phyloP scores from a whole-genome alignment of 2,113 vertebrate species.

The Petroica traversi region DNA sequence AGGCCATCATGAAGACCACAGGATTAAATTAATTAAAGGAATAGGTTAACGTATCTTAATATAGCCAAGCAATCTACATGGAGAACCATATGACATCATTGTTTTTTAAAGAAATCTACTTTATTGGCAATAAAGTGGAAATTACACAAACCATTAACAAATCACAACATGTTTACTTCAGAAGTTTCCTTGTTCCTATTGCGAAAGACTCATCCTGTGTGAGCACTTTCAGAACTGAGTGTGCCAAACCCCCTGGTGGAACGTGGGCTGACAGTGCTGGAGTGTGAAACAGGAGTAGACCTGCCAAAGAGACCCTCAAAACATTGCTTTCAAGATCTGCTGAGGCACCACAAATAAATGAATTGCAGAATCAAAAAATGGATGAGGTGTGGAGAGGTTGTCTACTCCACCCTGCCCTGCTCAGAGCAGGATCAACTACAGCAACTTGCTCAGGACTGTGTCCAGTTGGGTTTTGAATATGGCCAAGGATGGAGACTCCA shows the following conservation, averaged over 20 bases:
- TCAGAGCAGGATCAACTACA: neutral
- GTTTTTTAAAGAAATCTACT: neutral
- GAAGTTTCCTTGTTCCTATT: neutral
- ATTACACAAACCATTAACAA: neutral
- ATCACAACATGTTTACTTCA: neutral
- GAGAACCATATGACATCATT: neutral
- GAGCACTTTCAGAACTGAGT: neutral
- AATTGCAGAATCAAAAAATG: neutral
- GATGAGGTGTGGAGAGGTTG: neutral
- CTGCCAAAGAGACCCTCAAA: neutral
- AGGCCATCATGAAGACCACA: neutral
- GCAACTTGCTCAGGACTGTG: neutral
- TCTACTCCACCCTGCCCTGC: neutral
- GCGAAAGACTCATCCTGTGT: neutral
- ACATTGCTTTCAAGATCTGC: neutral
- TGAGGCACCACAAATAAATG: neutral
- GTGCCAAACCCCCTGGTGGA: neutral
- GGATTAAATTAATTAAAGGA: neutral
- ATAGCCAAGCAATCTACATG: neutral
- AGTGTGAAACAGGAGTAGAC: neutral
- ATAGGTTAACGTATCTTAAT: neutral
- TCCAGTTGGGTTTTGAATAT: neutral
- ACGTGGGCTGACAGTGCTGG: neutral
- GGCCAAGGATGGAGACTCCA: neutral
- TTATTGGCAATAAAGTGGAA: neutral